phyloP scores from a whole-genome alignment of 1,140 invertebrate genomes.

The Nasonia giraulti region DNA sequence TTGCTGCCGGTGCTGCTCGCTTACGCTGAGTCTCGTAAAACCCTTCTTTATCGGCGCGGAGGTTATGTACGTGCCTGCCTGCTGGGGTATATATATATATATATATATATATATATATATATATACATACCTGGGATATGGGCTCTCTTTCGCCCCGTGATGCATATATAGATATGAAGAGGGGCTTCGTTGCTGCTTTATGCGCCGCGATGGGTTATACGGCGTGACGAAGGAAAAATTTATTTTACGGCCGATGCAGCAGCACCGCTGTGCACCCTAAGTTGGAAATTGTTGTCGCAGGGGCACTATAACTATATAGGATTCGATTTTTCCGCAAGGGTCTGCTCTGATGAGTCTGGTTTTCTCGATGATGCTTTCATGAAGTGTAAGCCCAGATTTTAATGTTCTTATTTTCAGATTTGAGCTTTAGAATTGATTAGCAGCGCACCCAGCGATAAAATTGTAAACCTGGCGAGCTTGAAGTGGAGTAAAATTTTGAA shows the following conservation, averaged over 20 bases:
- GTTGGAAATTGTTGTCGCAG: neutral
- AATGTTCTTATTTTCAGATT: too few relatives aligned
- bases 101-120: constrained; percentile 1
- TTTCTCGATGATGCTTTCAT: neutral
- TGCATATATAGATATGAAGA: constrained; percentile 42
- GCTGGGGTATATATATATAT: neutral
- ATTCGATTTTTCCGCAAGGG: neutral
- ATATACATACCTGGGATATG: constrained; percentile 15
- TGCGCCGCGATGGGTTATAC: neutral
- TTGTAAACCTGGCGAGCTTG: too few relatives aligned
- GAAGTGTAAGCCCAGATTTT: too few relatives aligned
- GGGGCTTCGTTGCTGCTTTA: neutral
- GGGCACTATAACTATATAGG: neutral
- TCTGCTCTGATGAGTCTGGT: neutral
- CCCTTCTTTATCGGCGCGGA: constrained; percentile 44
- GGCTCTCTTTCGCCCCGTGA: neutral
- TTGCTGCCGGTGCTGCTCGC: constrained; percentile 36
- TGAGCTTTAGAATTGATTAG: too few relatives aligned
- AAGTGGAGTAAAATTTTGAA: too few relatives aligned
- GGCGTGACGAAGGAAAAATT: constrained; percentile 38
- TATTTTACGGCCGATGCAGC: constrained; percentile 8
- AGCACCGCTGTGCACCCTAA: neutral
- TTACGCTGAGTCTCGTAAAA: constrained; percentile 40
- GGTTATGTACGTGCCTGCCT: constrained; percentile 21
- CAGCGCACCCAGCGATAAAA: too few relatives aligned